phyloP scores from a whole-genome alignment of 2,113 vertebrate genomes.

The Gymnobelideus leadbeateri region DNA sequence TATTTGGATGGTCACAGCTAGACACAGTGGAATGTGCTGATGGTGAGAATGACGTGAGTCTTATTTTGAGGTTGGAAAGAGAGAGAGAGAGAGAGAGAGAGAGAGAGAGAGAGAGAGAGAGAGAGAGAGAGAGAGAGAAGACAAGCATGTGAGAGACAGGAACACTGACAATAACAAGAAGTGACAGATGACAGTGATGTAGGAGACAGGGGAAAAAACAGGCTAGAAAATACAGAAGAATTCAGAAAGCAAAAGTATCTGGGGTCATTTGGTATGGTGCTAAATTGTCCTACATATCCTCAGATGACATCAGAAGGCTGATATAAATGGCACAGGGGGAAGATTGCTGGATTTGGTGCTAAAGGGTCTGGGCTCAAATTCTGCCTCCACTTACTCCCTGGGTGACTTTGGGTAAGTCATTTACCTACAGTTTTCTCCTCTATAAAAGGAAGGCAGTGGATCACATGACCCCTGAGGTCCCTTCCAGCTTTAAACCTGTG shows the following conservation, averaged over 20 bases:
- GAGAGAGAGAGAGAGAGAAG: neutral
- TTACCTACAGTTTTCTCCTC: neutral
- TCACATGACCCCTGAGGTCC: too few species aligned
- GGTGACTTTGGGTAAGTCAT: neutral
- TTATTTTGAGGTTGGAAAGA: neutral
- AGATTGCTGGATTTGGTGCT: neutral
- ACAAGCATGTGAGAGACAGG: too few species aligned
- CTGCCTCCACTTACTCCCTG: neutral
- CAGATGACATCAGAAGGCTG: neutral
- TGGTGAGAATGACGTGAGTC: neutral
- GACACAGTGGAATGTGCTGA: neutral
- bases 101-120: neutral
- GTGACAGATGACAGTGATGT: neutral
- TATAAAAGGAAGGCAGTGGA: neutral
- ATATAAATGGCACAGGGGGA: neutral
- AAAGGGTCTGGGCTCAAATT: neutral
- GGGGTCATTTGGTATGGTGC: slow-evolving; percentile 22
- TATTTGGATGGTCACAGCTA: neutral
- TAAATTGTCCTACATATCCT: neutral
- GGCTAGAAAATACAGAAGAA: neutral
- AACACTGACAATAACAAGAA: neutral
- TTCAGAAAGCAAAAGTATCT: neutral
- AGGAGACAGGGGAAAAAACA: neutral
- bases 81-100: too few species aligned
- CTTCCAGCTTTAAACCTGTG: too few species aligned